A percentile compares a stretch with the other conserved stretches of the same genome.
These are phyloP conservation scores for Parazoanthus darwini DNA, from an alignment of 92 coral and sea anemone genomes.

Conservation along the genomic window DNA sequence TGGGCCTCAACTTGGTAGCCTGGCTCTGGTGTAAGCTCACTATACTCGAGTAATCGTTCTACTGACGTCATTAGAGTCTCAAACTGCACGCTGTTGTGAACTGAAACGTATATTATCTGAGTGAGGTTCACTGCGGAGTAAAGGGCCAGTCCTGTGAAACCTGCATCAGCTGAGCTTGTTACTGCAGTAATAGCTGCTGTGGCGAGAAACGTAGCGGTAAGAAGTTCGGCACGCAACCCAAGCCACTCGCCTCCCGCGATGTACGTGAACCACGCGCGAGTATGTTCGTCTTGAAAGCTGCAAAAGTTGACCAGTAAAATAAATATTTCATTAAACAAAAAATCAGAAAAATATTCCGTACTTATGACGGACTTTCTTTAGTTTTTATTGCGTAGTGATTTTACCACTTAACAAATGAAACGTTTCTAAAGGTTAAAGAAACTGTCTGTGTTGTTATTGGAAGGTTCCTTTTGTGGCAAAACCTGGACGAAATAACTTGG, in stretches of 20 bases:
- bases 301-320: slow-evolving; percentile 3
- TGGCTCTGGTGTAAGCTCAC: slow-evolving; percentile 44
- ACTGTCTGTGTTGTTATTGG: background rate
- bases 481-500: too few species aligned
- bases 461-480: background rate
- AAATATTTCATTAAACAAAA: slow-evolving; percentile 2
- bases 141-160: slow-evolving; percentile 35
- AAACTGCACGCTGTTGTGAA: slow-evolving; percentile 40
- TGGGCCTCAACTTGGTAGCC: slow-evolving; percentile 27
- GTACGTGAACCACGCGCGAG: slow-evolving; percentile 53
- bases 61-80: slow-evolving; percentile 52
- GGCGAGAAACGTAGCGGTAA: slow-evolving; percentile 49
- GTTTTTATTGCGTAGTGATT: too few species aligned
- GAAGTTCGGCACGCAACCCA: slow-evolving; percentile 52
- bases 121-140: slow-evolving; percentile 43
- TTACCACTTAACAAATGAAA: background rate
- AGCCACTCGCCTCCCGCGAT: slow-evolving; percentile 59
- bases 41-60: slow-evolving; percentile 52
- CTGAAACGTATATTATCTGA: slow-evolving; percentile 38
- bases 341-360: background rate
- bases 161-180: slow-evolving; percentile 38
- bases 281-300: slow-evolving; percentile 54
- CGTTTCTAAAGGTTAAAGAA: background rate
- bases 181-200: slow-evolving; percentile 46
- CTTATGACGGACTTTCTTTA: background rate